Conservation (phyloP, 2,888 invertebrate species). For the Lasioglossum marginatum region DNA sequence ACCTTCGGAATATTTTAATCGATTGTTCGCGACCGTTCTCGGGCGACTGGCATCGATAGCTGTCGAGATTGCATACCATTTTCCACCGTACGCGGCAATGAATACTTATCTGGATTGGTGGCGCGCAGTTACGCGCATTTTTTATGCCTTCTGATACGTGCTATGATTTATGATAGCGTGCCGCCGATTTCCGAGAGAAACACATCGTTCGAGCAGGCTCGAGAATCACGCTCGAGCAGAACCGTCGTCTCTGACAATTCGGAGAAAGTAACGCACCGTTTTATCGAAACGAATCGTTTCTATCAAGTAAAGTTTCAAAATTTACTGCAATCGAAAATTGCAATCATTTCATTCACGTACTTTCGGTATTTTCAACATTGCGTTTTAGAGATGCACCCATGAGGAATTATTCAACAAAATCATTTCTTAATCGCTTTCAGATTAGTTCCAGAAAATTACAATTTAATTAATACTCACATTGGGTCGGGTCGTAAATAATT, state of each 20-base stretch:
- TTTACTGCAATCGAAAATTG: neutral
- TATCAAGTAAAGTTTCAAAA: neutral
- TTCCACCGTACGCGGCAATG: neutral
- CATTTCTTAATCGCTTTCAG: neutral
- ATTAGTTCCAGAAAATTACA: too few species aligned
- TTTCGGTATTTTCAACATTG: neutral
- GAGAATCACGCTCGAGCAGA: conserved; percentile 14
- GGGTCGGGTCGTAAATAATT: too few species aligned
- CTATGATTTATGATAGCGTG: conserved; percentile 50
- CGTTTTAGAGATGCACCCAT: neutral
- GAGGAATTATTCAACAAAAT: neutral
- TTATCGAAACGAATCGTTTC: too few species aligned
- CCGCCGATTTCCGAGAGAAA: neutral
- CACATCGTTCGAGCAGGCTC: conserved; percentile 5
- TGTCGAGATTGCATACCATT: neutral
- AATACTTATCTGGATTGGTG: conserved; percentile 45
- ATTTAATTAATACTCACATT: too few species aligned
- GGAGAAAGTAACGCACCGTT: too few species aligned
- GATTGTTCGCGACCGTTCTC: neutral
- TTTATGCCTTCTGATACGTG: conserved; percentile 35
- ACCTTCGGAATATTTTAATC: neutral
- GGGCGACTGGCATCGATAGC: neutral
- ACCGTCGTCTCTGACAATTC: conserved; percentile 5
- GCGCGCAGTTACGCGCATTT: conserved; percentile 21
- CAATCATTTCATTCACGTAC: neutral